These are phyloP conservation scores for Hylaeus volcanicus DNA, from an alignment of 1,140 invertebrate genomes.

Conservation along the genomic window DNA sequence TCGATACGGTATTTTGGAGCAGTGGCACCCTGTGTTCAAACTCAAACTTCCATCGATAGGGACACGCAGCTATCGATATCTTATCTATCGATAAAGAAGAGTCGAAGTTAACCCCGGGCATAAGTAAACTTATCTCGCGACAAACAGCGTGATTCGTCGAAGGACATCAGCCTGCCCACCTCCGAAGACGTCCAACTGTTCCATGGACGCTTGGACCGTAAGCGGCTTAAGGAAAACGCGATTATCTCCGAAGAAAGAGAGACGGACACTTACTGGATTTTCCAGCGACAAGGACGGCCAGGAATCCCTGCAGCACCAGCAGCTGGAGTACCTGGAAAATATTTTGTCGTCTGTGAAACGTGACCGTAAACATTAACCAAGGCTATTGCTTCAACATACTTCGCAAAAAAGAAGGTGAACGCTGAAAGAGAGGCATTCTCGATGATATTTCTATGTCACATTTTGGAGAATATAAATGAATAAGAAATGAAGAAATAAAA, in stretches of 20 bases:
- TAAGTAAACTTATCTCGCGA: slow-evolving; percentile 22
- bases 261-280: slow-evolving; percentile 35
- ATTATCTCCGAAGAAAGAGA: slow-evolving; percentile 18
- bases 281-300: slow-evolving; percentile 27
- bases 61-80: too few relatives aligned
- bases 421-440: too few relatives aligned
- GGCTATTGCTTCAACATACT: too few relatives aligned
- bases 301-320: slow-evolving; percentile 31
- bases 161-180: slow-evolving; percentile 21
- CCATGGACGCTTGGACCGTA: slow-evolving; percentile 18
- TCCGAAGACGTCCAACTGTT: slow-evolving; percentile 9
- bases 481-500: too few relatives aligned
- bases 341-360: slow-evolving; percentile 21
- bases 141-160: slow-evolving; percentile 32
- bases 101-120: neutral
- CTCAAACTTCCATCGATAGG: too few relatives aligned
- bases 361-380: too few relatives aligned
- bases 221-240: slow-evolving; percentile 37
- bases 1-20: too few relatives aligned
- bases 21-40: too few relatives aligned
- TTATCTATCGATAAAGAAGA: neutral
- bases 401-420: too few relatives aligned
- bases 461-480: too few relatives aligned
- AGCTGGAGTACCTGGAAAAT: slow-evolving; percentile 31
- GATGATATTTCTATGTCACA: too few relatives aligned